A percentile compares a stretch with the other conserved stretches of the same genome.
Evolutionary conservation across 64 coral and sea anemone genomes (phyloP).

Genomic region (Pachyseris speciosa): DNA sequence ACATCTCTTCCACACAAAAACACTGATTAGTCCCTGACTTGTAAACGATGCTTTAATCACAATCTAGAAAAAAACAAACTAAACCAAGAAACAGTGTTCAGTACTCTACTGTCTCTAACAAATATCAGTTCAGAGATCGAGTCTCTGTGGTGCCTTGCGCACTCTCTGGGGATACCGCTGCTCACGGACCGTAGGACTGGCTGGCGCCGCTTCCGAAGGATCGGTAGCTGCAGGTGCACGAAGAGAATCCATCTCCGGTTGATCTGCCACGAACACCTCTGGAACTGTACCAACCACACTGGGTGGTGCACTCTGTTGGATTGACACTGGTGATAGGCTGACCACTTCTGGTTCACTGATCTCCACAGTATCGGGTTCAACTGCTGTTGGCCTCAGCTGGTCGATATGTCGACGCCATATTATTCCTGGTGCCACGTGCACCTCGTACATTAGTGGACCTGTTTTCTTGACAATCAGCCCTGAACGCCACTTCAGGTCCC

Average conservation of each 20-base stretch:
- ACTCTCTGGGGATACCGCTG: constrained; percentile 50
- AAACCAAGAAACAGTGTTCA: too few species aligned
- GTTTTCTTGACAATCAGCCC: constrained; percentile 49
- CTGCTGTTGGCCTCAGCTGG: constrained; percentile 48
- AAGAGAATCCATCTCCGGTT: background rate
- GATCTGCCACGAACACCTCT: background rate
- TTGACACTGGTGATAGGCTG: background rate
- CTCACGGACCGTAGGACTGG: constrained; percentile 36
- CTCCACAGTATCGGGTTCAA: background rate
- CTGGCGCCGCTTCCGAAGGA: constrained; percentile 6
- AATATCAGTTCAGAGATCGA: constrained; percentile 31
- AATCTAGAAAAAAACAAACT: background rate
- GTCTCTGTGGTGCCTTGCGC: constrained; percentile 25
- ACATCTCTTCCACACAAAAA: constrained; percentile 41
- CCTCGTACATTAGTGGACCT: constrained; percentile 59
- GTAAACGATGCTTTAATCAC: background rate
- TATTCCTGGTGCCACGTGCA: constrained; percentile 42
- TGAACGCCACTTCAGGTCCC: constrained; percentile 52
- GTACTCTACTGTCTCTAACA: background rate
- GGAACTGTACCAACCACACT: background rate
- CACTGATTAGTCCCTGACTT: background rate
- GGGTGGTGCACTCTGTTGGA: constrained; percentile 25
- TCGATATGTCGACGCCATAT: constrained; percentile 72
- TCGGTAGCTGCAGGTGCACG: constrained; percentile 13
- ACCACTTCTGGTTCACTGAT: background rate